Evolutionary conservation across 2,888 invertebrate species (phyloP), one percentile per base, ranked within the genome.

Genomic region (Lasius fuliginosus): DNA sequence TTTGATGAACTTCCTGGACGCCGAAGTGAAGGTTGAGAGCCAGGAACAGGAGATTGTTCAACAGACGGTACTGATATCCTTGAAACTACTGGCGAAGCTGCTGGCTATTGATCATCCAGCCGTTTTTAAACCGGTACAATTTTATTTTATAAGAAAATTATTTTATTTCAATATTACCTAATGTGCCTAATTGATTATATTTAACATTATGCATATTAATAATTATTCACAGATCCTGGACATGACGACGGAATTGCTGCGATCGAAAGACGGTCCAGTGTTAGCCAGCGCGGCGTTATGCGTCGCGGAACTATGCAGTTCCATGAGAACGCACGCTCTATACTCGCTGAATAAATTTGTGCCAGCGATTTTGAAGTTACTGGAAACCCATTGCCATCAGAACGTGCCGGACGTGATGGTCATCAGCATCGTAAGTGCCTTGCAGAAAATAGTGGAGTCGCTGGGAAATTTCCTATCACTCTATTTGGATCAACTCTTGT

Each of bases 401-500:
- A 96, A 96, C 85, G 95, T 95, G 0, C 96, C 97, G 0, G 96
- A 97, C 90, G 91, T 97, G 30, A 95, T 97, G 0, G 94, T 97
- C n/a, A 94, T 97, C 27, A 97, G 98, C 93, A 96, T 97, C 8
- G 96, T 98, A 1, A 97, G 98, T 3, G 97, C 98, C 0, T 95
- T 98, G 49, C 97, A 97, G 84, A 98, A 98, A 94, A 96, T 99
- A 60, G 96, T 98, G 5, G 98, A 98, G 92, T 97, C 97, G 40
- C 94, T 99, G 62, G 97, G 98, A 0, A 95, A 97, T 58, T 99
- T 99, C 94, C 94, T 99, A 87, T 98, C 98, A 86, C 98, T 98
- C 0, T 98, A 98, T 94, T 95, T 99, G 49, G 96, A 97, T 88
- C 97, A 97, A 90, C 95, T 98, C 49, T 93, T 98, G 0, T 96